Conservation (phyloP, 2,797 vertebrate species). For the Sebastes hubbsi region DNA sequence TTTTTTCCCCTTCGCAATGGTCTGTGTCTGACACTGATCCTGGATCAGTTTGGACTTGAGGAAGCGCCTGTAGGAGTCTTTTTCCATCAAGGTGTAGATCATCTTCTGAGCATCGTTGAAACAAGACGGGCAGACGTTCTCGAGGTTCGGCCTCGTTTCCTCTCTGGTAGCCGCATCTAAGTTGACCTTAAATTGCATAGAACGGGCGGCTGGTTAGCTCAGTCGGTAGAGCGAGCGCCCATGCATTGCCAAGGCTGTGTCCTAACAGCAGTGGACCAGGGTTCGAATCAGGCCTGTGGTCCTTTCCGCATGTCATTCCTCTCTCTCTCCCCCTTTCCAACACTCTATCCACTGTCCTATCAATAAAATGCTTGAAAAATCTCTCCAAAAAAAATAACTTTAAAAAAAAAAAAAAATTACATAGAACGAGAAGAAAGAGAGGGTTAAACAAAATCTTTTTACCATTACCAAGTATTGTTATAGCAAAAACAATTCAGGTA, state of each 20-base stretch:
- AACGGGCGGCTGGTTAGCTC: too few species aligned
- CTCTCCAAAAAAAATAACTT: too few species aligned
- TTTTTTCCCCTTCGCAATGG: constrained; percentile 72
- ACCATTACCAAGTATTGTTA: neutral
- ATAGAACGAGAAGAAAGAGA: neutral
- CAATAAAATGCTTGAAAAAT: too few species aligned
- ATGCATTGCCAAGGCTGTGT: too few species aligned
- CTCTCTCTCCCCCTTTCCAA: too few species aligned
- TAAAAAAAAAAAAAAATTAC: neutral
- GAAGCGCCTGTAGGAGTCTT: constrained; percentile 94
- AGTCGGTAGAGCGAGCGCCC: too few species aligned
- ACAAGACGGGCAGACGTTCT: constrained; percentile 79
- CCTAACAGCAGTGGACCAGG: too few species aligned
- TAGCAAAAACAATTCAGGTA: neutral
- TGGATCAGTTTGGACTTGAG: constrained; percentile 88
- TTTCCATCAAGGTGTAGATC: constrained; percentile 94
- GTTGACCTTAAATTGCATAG: constrained; percentile 86
- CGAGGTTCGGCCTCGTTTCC: constrained; percentile 83
- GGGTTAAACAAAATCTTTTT: neutral
- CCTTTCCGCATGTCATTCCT: too few species aligned
- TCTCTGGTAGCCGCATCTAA: constrained; percentile 89
- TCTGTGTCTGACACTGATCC: constrained; percentile 68
- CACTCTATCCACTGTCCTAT: too few species aligned
- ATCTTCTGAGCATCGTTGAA: constrained; percentile 91
- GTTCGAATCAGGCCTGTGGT: too few species aligned